Conservation (phyloP, 1,140 invertebrate genomes). For the Nasonia giraulti region DNA sequence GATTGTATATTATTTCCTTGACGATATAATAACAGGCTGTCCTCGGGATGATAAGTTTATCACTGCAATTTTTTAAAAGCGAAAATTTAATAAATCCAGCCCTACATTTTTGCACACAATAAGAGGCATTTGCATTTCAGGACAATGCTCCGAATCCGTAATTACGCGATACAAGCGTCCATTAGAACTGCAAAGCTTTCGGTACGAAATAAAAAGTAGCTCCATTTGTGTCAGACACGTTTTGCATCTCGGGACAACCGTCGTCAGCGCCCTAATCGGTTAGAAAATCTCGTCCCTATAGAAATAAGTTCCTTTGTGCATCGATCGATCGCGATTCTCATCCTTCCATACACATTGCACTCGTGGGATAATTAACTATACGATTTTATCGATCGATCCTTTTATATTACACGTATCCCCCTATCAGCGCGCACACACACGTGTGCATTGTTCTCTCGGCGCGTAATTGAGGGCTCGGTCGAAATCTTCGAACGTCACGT, state of each 20-base stretch:
- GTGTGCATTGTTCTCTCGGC: background rate
- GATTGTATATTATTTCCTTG: background rate
- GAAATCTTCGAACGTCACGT: too few species aligned
- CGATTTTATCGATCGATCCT: conserved; percentile 33
- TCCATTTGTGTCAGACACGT: background rate
- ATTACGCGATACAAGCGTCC: background rate
- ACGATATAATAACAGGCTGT: background rate
- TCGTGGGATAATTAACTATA: conserved; percentile 53
- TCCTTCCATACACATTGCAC: conserved; percentile 32
- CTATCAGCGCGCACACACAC: background rate
- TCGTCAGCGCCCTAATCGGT: conserved; percentile 1
- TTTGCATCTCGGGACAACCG: background rate
- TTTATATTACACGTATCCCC: background rate
- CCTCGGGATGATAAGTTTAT: background rate
- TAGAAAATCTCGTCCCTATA: background rate
- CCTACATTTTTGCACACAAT: background rate
- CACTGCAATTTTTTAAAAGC: background rate
- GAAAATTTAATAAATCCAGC: background rate
- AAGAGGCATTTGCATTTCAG: background rate
- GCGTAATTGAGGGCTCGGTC: background rate
- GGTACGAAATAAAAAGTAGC: background rate
- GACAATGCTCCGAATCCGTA: background rate
- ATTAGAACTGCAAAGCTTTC: background rate
- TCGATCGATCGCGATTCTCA: conserved; percentile 20
- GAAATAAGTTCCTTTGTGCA: conserved; percentile 11